These are phyloP conservation scores for Pteromalus puparum DNA, from an alignment of 1,140 invertebrate genomes.

Conservation along the genomic window DNA sequence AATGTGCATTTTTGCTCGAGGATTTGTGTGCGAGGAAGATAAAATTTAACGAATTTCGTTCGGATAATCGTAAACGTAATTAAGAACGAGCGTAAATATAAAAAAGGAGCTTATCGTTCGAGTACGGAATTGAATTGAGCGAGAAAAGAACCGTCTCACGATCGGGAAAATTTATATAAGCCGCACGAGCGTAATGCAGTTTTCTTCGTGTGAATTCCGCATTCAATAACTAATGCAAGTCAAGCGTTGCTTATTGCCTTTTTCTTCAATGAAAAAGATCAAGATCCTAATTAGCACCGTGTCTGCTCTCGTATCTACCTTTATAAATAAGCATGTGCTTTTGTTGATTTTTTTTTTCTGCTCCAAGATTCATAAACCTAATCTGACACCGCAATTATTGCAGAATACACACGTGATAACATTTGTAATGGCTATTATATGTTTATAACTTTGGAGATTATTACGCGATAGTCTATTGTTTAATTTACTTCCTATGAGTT, in stretches of 20 bases:
- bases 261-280: not conserved
- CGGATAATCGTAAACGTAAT: not conserved
- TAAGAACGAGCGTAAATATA: not conserved
- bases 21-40: not conserved
- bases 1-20: not conserved
- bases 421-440: no score
- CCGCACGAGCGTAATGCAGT: not conserved
- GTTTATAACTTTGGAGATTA: no score
- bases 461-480: no score
- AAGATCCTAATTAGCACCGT: not conserved
- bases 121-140: not conserved
- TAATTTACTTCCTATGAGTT: no score
- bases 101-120: not conserved
- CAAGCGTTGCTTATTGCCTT: not conserved
- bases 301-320: not conserved
- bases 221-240: slow-evolving; percentile 3
- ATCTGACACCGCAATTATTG: not conserved
- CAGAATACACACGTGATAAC: not conserved
- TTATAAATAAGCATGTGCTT: not conserved
- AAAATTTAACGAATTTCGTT: not conserved
- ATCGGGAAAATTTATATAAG: not conserved
- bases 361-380: no score
- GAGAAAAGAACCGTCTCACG: not conserved
- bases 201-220: slow-evolving; percentile 9
- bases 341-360: not conserved